Conservation (phyloP, 92 coral and sea anemone genomes). For the Blastomussa wellsi region DNA sequence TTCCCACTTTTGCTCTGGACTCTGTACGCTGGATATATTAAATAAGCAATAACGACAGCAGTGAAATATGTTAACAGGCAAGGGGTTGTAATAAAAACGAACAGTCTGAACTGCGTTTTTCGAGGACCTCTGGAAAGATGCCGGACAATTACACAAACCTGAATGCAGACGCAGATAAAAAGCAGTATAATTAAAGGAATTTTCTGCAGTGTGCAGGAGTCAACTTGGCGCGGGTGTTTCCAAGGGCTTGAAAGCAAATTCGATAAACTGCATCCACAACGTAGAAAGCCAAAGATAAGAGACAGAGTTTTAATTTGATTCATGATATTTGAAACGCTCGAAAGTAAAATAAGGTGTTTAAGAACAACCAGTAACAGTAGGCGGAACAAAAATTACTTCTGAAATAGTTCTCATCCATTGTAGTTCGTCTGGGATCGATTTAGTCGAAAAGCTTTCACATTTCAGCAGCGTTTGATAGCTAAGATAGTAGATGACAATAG, state of each 20-base stretch:
- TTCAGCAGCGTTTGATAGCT: conserved; percentile 15
- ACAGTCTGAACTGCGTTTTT: background rate
- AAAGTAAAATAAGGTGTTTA: conserved; percentile 1
- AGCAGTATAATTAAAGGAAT: background rate
- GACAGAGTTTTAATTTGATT: conserved; percentile 5
- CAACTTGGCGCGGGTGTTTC: background rate
- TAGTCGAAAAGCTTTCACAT: background rate
- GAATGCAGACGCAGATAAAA: background rate
- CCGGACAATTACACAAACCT: background rate
- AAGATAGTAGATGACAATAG: background rate
- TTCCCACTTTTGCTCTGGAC: background rate
- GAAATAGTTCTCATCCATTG: conserved; percentile 22
- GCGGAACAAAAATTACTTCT: background rate
- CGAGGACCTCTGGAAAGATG: conserved; percentile 9
- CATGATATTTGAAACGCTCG: conserved; percentile 14
- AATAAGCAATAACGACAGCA: conserved; percentile 3
- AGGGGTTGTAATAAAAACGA: background rate
- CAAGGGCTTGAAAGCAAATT: background rate
- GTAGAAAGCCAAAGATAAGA: conserved; percentile 9
- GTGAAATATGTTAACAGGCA: background rate
- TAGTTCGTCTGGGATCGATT: background rate
- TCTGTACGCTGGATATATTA: conserved; percentile 10
- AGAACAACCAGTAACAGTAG: background rate
- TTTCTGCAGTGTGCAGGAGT: background rate
- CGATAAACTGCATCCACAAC: background rate